These are phyloP conservation scores for Guaruba guarouba DNA, from an alignment of 2,113 vertebrate species.

Conservation along the genomic window DNA sequence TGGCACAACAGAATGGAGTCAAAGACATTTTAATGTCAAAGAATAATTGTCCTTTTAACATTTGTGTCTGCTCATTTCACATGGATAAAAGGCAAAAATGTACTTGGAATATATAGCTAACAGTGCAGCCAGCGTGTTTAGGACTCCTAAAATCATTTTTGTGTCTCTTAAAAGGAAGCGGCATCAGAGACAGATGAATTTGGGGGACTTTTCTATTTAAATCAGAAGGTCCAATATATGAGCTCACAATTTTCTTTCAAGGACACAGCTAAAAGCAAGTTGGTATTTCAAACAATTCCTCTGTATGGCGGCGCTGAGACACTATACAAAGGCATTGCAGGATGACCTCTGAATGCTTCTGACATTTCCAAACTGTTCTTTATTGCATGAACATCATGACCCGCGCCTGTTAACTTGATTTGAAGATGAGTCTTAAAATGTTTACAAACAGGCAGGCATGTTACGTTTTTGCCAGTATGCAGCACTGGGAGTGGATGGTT, in stretches of 20 bases:
- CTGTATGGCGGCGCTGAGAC: neutral
- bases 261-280: neutral
- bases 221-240: neutral
- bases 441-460: neutral
- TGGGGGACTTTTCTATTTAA: neutral
- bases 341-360: slow-evolving; percentile 23
- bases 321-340: neutral
- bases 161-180: neutral
- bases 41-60: slow-evolving; percentile 10
- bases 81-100: neutral
- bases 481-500: neutral
- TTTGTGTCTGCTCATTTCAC: neutral
- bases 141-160: neutral
- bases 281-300: neutral
- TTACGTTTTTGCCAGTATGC: neutral
- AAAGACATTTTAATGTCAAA: neutral
- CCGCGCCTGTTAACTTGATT: neutral
- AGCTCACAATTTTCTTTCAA: neutral
- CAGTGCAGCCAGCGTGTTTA: neutral
- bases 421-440: slow-evolving; percentile 16
- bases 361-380: slow-evolving; percentile 38
- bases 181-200: neutral
- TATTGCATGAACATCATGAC: neutral
- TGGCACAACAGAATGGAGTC: neutral
- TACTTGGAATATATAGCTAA: neutral